These are phyloP conservation scores for Lathronympha strigana DNA, from an alignment of 2,888 invertebrate species.

Conservation along the genomic window DNA sequence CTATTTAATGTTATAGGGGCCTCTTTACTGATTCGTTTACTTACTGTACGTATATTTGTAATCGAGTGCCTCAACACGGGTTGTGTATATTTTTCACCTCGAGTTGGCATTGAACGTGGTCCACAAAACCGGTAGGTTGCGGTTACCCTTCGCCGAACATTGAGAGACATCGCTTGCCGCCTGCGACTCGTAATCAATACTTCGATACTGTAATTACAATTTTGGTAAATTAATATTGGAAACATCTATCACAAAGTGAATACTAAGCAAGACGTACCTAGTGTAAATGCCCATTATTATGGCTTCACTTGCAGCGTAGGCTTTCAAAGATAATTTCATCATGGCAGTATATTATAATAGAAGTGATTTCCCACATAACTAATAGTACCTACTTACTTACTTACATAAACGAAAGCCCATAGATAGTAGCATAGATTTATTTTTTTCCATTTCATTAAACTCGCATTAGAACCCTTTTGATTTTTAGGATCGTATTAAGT, in stretches of 20 bases:
- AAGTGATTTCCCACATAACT: no score
- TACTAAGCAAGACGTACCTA: not conserved
- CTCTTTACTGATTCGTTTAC: constrained; percentile 8
- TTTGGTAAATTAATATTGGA: not conserved
- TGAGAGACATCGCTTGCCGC: constrained; percentile 45
- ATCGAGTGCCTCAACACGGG: constrained; percentile 20
- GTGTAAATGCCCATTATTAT: not conserved
- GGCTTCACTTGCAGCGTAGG: no score
- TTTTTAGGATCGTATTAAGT: not conserved
- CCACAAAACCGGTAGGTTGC: constrained; percentile 78
- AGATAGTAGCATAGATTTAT: no score
- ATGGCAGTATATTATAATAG: no score
- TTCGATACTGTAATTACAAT: constrained; percentile 11
- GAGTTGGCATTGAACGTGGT: constrained; percentile 76
- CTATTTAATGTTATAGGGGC: not conserved
- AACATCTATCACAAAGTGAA: no score
- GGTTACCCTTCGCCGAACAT: constrained; percentile 78
- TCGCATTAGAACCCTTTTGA: no score
- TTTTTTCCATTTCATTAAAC: no score
- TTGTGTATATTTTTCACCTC: constrained; percentile 72
- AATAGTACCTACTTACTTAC: no score
- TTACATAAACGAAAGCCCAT: no score
- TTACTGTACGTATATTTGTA: constrained; percentile 21
- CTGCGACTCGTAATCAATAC: constrained; percentile 21
- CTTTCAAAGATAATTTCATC: no score